Base-by-base conservation (phyloP, 2,113 vertebrate genomes). In the Taxidea taxus region DNA sequence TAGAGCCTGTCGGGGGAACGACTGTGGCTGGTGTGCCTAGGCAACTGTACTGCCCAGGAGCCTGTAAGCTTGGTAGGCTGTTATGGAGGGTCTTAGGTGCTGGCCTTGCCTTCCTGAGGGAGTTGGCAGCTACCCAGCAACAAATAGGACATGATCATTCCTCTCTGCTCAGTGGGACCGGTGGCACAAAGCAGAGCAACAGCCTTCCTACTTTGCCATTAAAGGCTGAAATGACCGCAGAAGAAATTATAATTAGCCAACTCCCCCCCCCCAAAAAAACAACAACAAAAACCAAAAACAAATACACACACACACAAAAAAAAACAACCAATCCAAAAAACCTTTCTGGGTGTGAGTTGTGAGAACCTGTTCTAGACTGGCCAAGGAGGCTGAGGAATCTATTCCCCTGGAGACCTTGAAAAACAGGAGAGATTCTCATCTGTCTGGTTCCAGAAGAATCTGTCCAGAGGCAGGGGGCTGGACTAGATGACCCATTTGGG, bases 341-440 rank as follows among this genome's bases (percentile, higher is more conserved):
- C 14, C 16, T 83, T 96, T 64, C 70, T 95, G 31, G 20, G 39
- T 72, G 37, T 39, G 42, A 92, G 49, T 81, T 90, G 23, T 81
- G 80, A 94, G 88, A 97, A 96, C 13, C 4, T 86, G 47, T 80
- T 95, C 81, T 78, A 94, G 37, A 95, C 78, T 83, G 47, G 18
- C 42, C 34, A 64, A 88, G 74, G 58, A 80, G 34, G 74, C 74
- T 87, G 49, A 95, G 58, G 47, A 97, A 91, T 92, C 42, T 77
- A 39, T 96, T 97, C 18, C 70, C 91, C 86, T 84, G 72, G 64
- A 97, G 86, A 97, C 68, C 88, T 94, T 96, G 94, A 95, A 96
- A 95, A 81, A 27, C 37, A 94, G 51, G 62, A 70, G 92, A 92
- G 68, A 75, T 62, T 97, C 64, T 90, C 75, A 83, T 87, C 34